A percentile compares a stretch with the other conserved stretches of the same genome.
Conservation (phyloP, 2,888 invertebrate species). For the Drosophila mulleri region DNA sequence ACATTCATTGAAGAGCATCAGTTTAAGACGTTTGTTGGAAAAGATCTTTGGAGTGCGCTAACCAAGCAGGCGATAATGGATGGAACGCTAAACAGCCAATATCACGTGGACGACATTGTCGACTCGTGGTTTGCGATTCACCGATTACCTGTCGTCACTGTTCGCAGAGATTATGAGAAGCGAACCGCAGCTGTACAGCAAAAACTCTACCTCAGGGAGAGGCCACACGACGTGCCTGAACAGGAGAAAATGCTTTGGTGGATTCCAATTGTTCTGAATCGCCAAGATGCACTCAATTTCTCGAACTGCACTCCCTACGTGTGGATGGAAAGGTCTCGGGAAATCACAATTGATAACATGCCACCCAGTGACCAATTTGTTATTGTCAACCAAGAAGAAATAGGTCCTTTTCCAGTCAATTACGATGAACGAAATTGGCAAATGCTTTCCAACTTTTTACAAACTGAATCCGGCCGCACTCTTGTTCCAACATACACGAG, state of each 20-base stretch:
- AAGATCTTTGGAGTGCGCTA: slow-evolving; percentile 92
- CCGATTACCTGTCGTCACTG: slow-evolving; percentile 90
- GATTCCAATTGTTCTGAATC: slow-evolving; percentile 89
- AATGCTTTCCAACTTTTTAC: slow-evolving; percentile 88
- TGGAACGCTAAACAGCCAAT: slow-evolving; percentile 86
- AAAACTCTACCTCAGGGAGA: slow-evolving; percentile 90
- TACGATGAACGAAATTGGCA: slow-evolving; percentile 93
- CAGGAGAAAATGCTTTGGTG: slow-evolving; percentile 90
- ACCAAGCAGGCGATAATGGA: slow-evolving; percentile 89
- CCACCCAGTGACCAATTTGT: slow-evolving; percentile 88
- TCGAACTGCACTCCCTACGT: slow-evolving; percentile 86
- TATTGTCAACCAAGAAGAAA: slow-evolving; percentile 93
- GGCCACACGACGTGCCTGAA: slow-evolving; percentile 90
- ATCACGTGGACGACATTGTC: slow-evolving; percentile 90
- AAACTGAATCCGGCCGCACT: slow-evolving; percentile 86
- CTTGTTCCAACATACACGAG: slow-evolving; percentile 89
- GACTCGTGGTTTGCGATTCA: slow-evolving; percentile 93
- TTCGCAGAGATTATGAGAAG: slow-evolving; percentile 88
- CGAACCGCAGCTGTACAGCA: slow-evolving; percentile 87
- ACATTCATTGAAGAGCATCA: slow-evolving; percentile 89
- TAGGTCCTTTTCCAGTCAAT: slow-evolving; percentile 93
- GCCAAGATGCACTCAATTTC: slow-evolving; percentile 88
- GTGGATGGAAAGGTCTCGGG: slow-evolving; percentile 88
- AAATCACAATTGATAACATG: slow-evolving; percentile 86
- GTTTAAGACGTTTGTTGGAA: slow-evolving; percentile 91